phyloP scores from a whole-genome alignment of 1,140 invertebrate genomes.

The Pachypeltis micranthus region DNA sequence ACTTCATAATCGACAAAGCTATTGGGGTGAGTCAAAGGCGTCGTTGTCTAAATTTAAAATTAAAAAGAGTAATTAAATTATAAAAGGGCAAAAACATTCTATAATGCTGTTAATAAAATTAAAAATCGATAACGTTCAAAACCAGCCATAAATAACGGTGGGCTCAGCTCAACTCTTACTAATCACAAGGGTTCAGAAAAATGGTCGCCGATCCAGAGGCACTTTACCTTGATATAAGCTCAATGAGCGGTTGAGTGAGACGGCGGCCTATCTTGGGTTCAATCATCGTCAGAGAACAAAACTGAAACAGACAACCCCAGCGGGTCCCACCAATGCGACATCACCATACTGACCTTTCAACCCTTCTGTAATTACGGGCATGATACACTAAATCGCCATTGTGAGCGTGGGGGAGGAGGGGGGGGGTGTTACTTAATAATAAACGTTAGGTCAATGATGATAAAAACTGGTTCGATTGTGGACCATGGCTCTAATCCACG shows the following conservation, averaged over 20 bases:
- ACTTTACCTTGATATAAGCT: slow-evolving; percentile 75
- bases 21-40: not conserved
- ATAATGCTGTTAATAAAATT: not conserved
- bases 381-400: no score
- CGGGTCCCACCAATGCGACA: not conserved
- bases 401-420: no score
- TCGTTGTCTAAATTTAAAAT: no score
- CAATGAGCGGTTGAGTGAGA: slow-evolving; percentile 75
- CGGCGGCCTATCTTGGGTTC: slow-evolving; percentile 73
- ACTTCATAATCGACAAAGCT: not conserved
- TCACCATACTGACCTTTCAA: no score
- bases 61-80: not conserved
- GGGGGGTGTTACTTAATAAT: no score
- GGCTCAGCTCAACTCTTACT: not conserved
- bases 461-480: no score
- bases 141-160: slow-evolving; percentile 9
- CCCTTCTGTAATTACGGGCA: no score
- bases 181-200: slow-evolving; percentile 25
- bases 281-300: slow-evolving; percentile 72
- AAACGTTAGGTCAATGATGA: no score
- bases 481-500: no score
- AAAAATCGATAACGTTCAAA: slow-evolving; percentile 1
- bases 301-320: slow-evolving; percentile 43
- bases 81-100: not conserved
- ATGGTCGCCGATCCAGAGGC: slow-evolving; percentile 12